Evolutionary conservation across 2,113 vertebrate species (phyloP), one percentile per base, ranked within the genome.

Genomic region (Prochilodus magdalenae): DNA sequence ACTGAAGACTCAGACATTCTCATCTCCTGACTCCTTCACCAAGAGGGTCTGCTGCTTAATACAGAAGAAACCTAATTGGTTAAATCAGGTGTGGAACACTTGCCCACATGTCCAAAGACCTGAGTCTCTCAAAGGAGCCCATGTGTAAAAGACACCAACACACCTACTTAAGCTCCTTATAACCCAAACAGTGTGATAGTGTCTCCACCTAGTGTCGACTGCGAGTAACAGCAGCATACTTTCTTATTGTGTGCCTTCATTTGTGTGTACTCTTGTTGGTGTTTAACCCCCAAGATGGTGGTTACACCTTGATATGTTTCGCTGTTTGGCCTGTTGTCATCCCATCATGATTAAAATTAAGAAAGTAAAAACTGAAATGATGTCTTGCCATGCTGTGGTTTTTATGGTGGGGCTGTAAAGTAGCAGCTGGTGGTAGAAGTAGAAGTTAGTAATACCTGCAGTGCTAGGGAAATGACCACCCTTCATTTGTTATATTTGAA

Each of bases 201-300:
- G n/a, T n/a, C 67, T 29, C 84, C 87, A 15, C 85, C 89, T 40
- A 59, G 83, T 89, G 90, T 27, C 59, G 51, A 14, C 53, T 69
- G 73, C 29, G 18, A 74, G 75, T 70, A 82, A 36, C 30, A 44
- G 75, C 16, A 18, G 27, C 12, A 22, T 3, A 40, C 33, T 4
- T 11, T n/a, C 11, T 12, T 44, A 12, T 1, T 12, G 24, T n/a
- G 33, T 16, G 4, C 7, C 12, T 62, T 13, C 16, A 16, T 60
- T 59, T 71, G 14, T 27, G 18, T 26, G 10, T 26, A 51, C 22
- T 27, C 53, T 14, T 44, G 11, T 10, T 7, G 40, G 40, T n/a
- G n/a, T n/a, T n/a, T n/a, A n/a, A n/a, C n/a, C n/a, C n/a, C n/a
- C n/a, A n/a, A n/a, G n/a, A 8, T 44, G 40, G 5, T 44, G 40